A percentile compares a stretch with the other conserved stretches of the same genome.
These are phyloP conservation scores for Aldrovandia affinis DNA, from an alignment of 2,797 vertebrate species.

Conservation along the genomic window DNA sequence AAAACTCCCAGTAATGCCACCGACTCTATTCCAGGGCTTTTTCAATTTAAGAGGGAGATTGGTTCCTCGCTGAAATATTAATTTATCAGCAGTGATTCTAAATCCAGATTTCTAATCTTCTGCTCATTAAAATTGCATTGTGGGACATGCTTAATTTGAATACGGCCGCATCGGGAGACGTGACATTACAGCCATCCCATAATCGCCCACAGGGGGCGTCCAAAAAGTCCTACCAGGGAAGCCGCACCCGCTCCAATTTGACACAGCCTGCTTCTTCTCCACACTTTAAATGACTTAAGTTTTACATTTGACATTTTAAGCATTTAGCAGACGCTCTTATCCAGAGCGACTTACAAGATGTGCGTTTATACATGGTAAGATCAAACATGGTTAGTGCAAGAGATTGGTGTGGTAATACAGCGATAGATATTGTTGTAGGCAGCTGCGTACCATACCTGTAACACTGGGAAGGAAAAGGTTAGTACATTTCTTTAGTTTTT, in stretches of 20 bases:
- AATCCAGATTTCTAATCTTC: conserved; percentile 64
- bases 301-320: no score
- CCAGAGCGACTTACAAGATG: no score
- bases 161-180: conserved; percentile 37
- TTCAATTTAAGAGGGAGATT: conserved; percentile 59
- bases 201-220: not conserved
- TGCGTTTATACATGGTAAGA: no score
- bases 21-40: conserved; percentile 50
- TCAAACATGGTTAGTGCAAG: no score
- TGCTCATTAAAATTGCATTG: conserved; percentile 62
- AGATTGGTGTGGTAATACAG: no score
- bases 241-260: not conserved
- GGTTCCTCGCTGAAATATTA: conserved; percentile 60
- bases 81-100: conserved; percentile 60
- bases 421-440: no score
- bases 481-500: no score
- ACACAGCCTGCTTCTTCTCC: not conserved
- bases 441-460: no score
- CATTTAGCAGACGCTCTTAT: no score
- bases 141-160: conserved; percentile 57
- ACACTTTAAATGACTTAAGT: no score
- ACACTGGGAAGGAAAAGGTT: no score
- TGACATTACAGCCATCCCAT: conserved; percentile 25
- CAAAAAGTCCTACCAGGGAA: not conserved
- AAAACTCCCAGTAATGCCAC: conserved; percentile 39